Base-by-base conservation (phyloP, 1,140 invertebrate genomes). In the Psix sp. region DNA sequence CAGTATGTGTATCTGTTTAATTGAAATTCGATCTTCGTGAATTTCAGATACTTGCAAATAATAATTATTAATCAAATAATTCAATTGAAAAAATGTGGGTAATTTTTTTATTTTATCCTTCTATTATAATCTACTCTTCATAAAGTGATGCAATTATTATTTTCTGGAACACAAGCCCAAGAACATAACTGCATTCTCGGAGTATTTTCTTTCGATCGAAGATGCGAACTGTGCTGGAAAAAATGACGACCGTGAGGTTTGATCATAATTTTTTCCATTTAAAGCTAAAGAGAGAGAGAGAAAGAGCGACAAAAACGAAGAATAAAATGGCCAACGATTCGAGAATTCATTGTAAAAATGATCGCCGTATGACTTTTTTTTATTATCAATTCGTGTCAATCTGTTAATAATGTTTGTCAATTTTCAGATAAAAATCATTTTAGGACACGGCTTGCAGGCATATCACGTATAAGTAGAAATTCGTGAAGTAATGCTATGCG, bases 181-280 rank as follows among this genome's bases (percentile, higher is more conserved):
- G 33, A 6, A 10, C 17, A 21, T 29, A n/a, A 24, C 17, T 39
- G 63, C 63, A 67, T 67, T 67, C 63, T 36, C 63, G 17, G n/a
- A n/a, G 31, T 16, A 16, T 67, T 67, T 67, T 67, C 63, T 36
- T 51, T 67, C 52, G 52, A 57, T 67, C 52, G 31, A 67, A 67
- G 52, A 57, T 67, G 49, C 45, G 18, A 51, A 57, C 45, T 42
- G 43, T 13, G 43, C 43, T 67, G 43, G 52, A 52, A 57, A 67
- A 67, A 67, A 57, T 67, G 26, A 5, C 52, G 45, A 43, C 63
- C 63, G 42, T 67, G 43, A 21, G 3, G 14, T 9, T 13, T 14
- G 18, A 48, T 66, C 33, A 48, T 38, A 24, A 7, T 4, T 48
- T 56, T 66, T 52, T 33, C 7, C 20, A 15, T 46, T 24, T 39